Evolutionary conservation across 2,888 invertebrate genomes (phyloP).

Genomic region (Arge pagana): DNA sequence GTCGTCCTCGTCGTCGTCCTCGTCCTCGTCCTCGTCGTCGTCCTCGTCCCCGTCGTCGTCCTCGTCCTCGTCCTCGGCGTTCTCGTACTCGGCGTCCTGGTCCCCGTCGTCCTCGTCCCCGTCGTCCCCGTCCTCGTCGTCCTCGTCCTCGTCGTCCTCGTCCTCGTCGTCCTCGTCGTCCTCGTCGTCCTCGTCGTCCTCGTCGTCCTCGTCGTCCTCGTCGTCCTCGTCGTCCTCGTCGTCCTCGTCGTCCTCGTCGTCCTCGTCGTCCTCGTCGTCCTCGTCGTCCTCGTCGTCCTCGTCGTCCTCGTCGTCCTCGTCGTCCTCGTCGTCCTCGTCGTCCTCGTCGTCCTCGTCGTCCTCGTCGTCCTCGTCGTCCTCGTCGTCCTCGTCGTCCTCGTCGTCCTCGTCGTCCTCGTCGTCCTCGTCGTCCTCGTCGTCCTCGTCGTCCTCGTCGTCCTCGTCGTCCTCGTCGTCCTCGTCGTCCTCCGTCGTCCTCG

Average conservation of each 20-base stretch:
- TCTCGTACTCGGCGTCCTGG: too few species aligned
- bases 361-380: background rate
- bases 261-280: background rate
- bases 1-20: background rate
- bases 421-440: background rate
- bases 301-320: background rate
- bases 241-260: background rate
- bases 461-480: background rate
- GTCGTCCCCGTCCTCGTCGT: too few species aligned
- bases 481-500: background rate
- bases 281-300: background rate
- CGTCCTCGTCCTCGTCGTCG: background rate
- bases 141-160: background rate
- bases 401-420: background rate
- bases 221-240: background rate
- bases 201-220: background rate
- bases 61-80: too few species aligned
- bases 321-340: background rate
- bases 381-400: background rate
- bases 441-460: background rate
- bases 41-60: background rate
- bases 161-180: background rate
- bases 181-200: background rate
- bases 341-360: slow-evolving; percentile 2
- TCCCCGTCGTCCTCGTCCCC: too few species aligned